Evolutionary conservation across 1,140 invertebrate genomes (phyloP), one percentile per base, ranked within the genome.

Genomic region (Drosophila busckii): DNA sequence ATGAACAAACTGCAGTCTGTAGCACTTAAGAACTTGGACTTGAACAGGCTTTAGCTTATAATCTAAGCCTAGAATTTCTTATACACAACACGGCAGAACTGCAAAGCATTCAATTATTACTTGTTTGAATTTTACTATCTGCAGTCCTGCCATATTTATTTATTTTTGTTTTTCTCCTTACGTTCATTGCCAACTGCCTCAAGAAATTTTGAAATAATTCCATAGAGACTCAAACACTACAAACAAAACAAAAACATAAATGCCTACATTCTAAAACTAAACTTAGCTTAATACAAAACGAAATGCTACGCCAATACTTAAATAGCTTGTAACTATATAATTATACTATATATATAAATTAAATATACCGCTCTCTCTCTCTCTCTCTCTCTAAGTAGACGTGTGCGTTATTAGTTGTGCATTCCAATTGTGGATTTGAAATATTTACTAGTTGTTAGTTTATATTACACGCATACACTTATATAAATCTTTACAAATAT

Each of bases 301-400:
- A 40, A 26, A 65, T 56, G 75, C 64, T 75, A 80, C 45, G 75
- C 75, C 65, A 82, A 80, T 80, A 80, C 73, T 80, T 80, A 82
- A 78, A 48, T 80, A 80, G 73, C 75, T 73, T 82, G 59, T 80
- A 78, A 78, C 60, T 37, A 28, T 37, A 48, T 73, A 53, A 49
- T 6, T 26, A 31, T 0, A 15, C 7, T 13, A 25, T 25, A 42
- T 13, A 23, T 25, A 42, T 9, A 32, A 4, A 16, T 59, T 58
- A 66, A 42, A 52, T 32, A 66, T 50, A 66, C 54, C 26, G 40
- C 49, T 49, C 50, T 61, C 41, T 25, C 20, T 50, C 19, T 46
- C 42, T 23, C 29, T 4, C 31, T 31, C 54, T 34, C 42, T 53
- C 49, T 53, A 26, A n/a, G n/a, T 52, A 63, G 62, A 70, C 38